phyloP scores from a whole-genome alignment of 2,888 invertebrate genomes.

The Arrhopalites spinosus region DNA sequence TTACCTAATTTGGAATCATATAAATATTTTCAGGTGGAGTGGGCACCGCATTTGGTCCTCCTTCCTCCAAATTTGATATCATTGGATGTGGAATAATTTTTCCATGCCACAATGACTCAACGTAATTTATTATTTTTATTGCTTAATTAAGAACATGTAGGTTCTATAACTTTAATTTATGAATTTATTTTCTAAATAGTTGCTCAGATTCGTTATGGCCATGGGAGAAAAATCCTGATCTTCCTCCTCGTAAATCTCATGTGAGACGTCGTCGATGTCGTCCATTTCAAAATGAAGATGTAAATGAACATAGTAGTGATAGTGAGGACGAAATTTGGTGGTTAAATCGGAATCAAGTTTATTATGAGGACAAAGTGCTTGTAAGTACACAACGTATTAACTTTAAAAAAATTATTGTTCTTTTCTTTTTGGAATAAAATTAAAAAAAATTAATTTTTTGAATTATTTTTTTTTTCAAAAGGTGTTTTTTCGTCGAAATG shows the following conservation, averaged over 20 bases:
- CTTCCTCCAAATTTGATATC: constrained; percentile 63
- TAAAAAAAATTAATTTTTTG: too few relatives aligned
- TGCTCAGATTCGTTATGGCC: constrained; percentile 46
- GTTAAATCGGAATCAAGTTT: constrained; percentile 55
- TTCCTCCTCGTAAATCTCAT: constrained; percentile 51
- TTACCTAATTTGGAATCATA: background rate
- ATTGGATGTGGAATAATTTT: constrained; percentile 65
- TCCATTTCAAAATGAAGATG: constrained; percentile 45
- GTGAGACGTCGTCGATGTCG: constrained; percentile 32
- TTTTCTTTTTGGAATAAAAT: background rate
- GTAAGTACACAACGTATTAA: constrained; percentile 53
- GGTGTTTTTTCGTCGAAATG: constrained; percentile 65
- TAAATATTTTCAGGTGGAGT: constrained; percentile 56
- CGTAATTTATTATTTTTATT: background rate
- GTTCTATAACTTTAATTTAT: background rate
- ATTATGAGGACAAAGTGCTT: constrained; percentile 58
- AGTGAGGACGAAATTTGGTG: constrained; percentile 60
- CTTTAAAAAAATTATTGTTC: background rate
- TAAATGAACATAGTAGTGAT: constrained; percentile 53
- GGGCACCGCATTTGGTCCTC: constrained; percentile 64
- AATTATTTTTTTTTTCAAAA: constrained; percentile 52
- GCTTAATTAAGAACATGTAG: background rate
- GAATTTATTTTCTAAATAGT: too few relatives aligned
- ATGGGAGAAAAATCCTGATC: constrained; percentile 54
- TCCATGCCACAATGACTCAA: constrained; percentile 57